Percentiles rank a stretch among this genome's conserved stretches.
These are phyloP conservation scores for Xenopus tropicalis DNA, from an alignment of 2,113 vertebrate genomes.

Conservation along the genomic window DNA sequence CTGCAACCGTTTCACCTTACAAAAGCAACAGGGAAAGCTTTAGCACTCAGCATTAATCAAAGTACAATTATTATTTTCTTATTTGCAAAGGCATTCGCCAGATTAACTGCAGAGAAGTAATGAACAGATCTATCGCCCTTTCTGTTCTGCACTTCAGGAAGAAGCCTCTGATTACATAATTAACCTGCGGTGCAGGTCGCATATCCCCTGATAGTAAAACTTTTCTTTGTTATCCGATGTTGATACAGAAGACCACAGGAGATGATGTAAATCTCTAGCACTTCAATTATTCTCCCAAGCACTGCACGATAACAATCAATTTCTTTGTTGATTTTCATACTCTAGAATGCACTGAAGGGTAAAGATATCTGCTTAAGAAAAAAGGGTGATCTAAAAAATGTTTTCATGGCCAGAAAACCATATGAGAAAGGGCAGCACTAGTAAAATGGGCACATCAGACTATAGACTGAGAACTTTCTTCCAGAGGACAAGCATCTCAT, in stretches of 20 bases:
- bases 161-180: conserved; percentile 59
- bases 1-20: not conserved
- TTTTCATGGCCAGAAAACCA: too few species aligned
- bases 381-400: too few species aligned
- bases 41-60: conserved; percentile 31
- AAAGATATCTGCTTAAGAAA: too few species aligned
- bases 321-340: too few species aligned
- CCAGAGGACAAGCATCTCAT: too few species aligned
- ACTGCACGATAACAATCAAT: conserved; percentile 13
- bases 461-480: too few species aligned
- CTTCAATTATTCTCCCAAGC: conserved; percentile 22
- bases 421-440: too few species aligned
- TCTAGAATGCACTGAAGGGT: too few species aligned
- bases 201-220: conserved; percentile 55
- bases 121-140: conserved; percentile 3
- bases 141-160: conserved; percentile 47
- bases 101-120: conserved; percentile 43
- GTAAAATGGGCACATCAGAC: too few species aligned
- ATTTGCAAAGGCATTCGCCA: conserved; percentile 53
- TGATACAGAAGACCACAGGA: conserved; percentile 51
- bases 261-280: conserved; percentile 25
- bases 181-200: conserved; percentile 60
- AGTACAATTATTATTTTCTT: conserved; percentile 51
- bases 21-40: not conserved
- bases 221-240: conserved; percentile 58